Evolutionary conservation across 30 jellyfish, hydroid and myxozoan species (phyloP).

Genomic region (Hydractinia echinata): DNA sequence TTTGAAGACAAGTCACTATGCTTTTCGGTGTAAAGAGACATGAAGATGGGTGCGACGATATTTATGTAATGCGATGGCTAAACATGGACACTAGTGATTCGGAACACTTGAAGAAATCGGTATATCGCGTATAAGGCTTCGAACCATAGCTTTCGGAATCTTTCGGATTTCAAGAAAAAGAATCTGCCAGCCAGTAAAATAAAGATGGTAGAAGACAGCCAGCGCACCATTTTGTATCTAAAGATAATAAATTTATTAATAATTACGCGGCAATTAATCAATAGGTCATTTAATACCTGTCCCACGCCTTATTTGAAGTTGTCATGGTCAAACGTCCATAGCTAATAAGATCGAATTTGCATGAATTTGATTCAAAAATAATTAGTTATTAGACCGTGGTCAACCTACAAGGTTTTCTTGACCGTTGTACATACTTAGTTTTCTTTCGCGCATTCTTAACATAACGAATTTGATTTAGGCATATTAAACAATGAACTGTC

Average conservation of each 20-base stretch:
- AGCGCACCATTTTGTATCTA: constrained; percentile 76
- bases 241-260: background rate
- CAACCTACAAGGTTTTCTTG: no score
- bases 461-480: no score
- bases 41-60: no score
- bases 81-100: constrained; percentile 2
- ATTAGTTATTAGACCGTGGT: no score
- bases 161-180: constrained; percentile 49
- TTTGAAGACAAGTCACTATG: no score
- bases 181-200: constrained; percentile 55
- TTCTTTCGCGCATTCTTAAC: no score
- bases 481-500: no score
- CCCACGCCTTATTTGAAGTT: no score
- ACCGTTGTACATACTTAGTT: no score
- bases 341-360: background rate
- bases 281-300: background rate
- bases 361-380: background rate
- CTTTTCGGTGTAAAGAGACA: no score
- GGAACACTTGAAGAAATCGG: constrained; percentile 26
- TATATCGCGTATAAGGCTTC: constrained; percentile 57
- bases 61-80: background rate
- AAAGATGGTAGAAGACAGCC: constrained; percentile 66
- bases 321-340: no score
- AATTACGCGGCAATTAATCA: no score
- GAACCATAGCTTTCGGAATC: constrained; percentile 82